phyloP scores from a whole-genome alignment of 1,140 invertebrate genomes.

The Prorops nasuta region DNA sequence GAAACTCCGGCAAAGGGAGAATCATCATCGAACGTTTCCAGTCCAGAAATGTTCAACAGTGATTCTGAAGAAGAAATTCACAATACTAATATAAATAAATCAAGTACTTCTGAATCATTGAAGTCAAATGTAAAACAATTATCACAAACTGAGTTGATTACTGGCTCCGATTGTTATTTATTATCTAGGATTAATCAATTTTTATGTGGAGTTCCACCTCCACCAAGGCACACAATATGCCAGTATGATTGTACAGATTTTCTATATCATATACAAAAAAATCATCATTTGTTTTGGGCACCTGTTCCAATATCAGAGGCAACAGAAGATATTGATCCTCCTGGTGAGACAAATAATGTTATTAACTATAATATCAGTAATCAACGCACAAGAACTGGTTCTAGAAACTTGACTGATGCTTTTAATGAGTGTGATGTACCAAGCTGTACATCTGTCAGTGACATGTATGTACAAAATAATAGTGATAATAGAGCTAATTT shows the following conservation, averaged over 20 bases:
- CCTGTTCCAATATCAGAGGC: conserved; percentile 36
- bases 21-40: conserved; percentile 24
- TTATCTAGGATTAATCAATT: conserved; percentile 39
- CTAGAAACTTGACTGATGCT: conserved; percentile 37
- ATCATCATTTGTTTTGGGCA: conserved; percentile 48
- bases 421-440: conserved; percentile 38
- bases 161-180: conserved; percentile 35
- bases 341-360: not conserved
- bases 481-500: conserved; percentile 9
- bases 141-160: conserved; percentile 36
- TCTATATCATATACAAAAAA: conserved; percentile 51
- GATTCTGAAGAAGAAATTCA: conserved; percentile 35
- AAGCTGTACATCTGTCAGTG: not conserved
- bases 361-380: conserved; percentile 11
- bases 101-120: not conserved
- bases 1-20: conserved; percentile 8
- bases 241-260: conserved; percentile 65
- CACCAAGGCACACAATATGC: conserved; percentile 64
- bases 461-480: conserved; percentile 8
- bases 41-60: conserved; percentile 51
- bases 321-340: conserved; percentile 30
- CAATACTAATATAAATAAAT: conserved; percentile 2
- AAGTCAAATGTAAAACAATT: conserved; percentile 26
- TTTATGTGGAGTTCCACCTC: conserved; percentile 63
- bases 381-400: conserved; percentile 18